Evolutionary conservation across 2,113 vertebrate species (phyloP).

Genomic region (Blennius ocellaris): DNA sequence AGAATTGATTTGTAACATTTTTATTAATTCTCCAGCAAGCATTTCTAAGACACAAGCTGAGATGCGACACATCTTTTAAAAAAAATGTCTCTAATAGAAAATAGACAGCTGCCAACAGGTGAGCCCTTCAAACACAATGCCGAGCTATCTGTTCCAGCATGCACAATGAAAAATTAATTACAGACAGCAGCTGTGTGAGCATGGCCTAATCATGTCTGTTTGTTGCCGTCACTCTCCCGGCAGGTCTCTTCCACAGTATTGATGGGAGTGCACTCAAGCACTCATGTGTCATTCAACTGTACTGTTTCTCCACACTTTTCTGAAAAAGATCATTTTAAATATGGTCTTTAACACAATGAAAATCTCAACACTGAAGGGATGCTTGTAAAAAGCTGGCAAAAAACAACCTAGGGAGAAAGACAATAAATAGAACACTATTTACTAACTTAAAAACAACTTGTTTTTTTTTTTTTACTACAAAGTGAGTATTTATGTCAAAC

Average conservation of each 20-base stretch:
- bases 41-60: neutral
- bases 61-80: neutral
- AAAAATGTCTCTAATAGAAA: neutral
- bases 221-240: constrained; percentile 8
- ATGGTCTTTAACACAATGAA: too few relatives aligned
- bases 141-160: constrained; percentile 5
- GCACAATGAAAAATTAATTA: constrained; percentile 23
- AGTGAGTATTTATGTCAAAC: too few relatives aligned
- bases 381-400: too few relatives aligned
- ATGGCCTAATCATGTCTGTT: constrained; percentile 20
- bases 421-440: too few relatives aligned
- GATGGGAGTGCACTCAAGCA: neutral
- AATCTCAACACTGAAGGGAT: too few relatives aligned
- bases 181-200: constrained; percentile 40
- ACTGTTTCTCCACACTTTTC: too few relatives aligned
- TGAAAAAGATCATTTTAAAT: too few relatives aligned
- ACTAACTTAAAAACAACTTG: too few relatives aligned
- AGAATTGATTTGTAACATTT: neutral
- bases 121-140: constrained; percentile 9
- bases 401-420: too few relatives aligned
- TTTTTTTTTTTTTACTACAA: too few relatives aligned
- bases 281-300: too few relatives aligned
- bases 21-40: neutral
- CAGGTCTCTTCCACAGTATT: neutral
- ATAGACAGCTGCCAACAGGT: neutral